Base-by-base conservation (phyloP, 2,888 invertebrate species). In the Cactoblastis cactorum region DNA sequence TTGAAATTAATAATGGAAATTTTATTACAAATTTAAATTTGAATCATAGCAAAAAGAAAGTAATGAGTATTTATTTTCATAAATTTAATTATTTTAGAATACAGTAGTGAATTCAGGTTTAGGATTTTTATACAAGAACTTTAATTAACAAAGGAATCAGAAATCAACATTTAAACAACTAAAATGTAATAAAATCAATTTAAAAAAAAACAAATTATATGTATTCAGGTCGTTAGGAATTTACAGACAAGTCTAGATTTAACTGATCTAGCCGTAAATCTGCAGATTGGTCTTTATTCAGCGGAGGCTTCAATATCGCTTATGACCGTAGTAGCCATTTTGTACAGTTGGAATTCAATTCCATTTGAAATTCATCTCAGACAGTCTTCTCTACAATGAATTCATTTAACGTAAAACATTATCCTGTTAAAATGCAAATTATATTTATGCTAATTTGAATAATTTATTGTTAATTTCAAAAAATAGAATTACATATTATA, bases 271-370 rank as follows among this genome's bases (percentile, higher is more conserved):
- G 14, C 33, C 12, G 18, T 41, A 49, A 41, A 49, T 41, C 32
- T 33, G 28, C 17, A 49, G 49, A 49, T 41, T 32, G 18, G 41
- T 49, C 49, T 49, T 33, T 34, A 41, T 41, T 49, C 33, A 49
- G 41, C 49, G 14, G 15, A 41, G 49, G 41, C 39, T 39, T 22
- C 34, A 49, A 49, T 49, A 49, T 33, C 49, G 49, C 33, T 41
- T 49, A 49, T 41, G 19, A 15, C 33, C 33, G 46, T 47, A 35
- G 41, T 32, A 17, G 39, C 55, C 45, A 52, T 56, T 56, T 59
- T 54, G 57, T 56, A 50, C 56, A 54, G 64, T 56, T 64, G 55
- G 62, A 61, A 68, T 63, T 59, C 67, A 71, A 74, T 74, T 69
- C 65, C 63, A 69, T 74, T 71, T 66, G 53, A 51, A 64, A 68